Evolutionary conservation across 2,113 vertebrate genomes (phyloP).

Genomic region (Oncorhynchus masou): DNA sequence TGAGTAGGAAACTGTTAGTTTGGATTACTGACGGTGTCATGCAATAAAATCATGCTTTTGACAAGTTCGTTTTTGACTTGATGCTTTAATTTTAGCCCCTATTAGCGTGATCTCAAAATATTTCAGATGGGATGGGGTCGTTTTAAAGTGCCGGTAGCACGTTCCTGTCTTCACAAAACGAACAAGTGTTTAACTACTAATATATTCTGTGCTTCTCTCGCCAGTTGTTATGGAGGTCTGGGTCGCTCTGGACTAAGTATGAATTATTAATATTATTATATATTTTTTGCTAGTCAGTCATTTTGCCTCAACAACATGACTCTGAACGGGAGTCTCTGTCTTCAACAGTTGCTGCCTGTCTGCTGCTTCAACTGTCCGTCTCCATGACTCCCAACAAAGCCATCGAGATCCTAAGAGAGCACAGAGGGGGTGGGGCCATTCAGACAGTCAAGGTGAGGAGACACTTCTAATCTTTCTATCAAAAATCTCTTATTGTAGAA

Average conservation of each 20-base stretch:
- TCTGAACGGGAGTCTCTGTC: background rate
- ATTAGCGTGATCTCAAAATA: no score
- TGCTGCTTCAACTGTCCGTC: constrained; percentile 82
- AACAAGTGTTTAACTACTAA: background rate
- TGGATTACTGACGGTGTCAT: background rate
- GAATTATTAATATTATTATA: constrained; percentile 23
- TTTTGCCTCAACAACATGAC: background rate
- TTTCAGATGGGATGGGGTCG: no score
- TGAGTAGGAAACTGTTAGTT: constrained; percentile 58
- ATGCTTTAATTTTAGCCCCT: background rate
- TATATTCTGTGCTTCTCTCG: constrained; percentile 23
- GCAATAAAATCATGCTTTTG: no score
- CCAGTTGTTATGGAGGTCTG: constrained; percentile 86
- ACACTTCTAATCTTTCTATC: background rate
- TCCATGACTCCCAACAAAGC: constrained; percentile 77
- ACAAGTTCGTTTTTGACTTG: no score
- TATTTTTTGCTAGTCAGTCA: background rate
- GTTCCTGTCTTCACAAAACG: no score
- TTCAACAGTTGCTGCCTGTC: constrained; percentile 83
- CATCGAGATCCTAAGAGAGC: constrained; percentile 79
- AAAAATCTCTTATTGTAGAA: background rate
- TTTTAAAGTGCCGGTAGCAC: no score
- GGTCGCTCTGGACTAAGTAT: constrained; percentile 86
- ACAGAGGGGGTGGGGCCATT: constrained; percentile 83
- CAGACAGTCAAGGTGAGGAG: constrained; percentile 86